These are phyloP conservation scores for Myiagra hebetior DNA, from an alignment of 2,113 vertebrate genomes.

Conservation along the genomic window DNA sequence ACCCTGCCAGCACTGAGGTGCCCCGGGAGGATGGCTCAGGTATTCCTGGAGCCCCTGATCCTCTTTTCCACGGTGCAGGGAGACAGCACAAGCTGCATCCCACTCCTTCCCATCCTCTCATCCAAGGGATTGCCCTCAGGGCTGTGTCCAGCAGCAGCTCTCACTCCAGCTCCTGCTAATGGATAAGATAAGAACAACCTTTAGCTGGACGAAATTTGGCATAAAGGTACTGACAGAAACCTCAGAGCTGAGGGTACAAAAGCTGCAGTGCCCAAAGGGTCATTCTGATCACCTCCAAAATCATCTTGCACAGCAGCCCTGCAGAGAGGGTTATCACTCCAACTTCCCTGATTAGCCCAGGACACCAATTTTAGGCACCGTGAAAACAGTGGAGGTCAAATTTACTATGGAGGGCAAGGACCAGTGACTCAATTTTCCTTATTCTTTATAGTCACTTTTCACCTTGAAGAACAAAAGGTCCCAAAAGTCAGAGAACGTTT, in stretches of 20 bases:
- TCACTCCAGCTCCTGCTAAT: background rate
- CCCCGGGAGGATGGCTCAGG: background rate
- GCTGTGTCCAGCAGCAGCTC: background rate
- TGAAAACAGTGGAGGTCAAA: conserved; percentile 44
- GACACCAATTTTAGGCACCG: background rate
- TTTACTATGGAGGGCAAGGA: conserved; percentile 60
- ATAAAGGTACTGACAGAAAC: fast-evolving
- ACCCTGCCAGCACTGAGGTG: background rate
- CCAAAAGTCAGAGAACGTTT: conserved; percentile 32
- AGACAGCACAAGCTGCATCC: fast-evolving
- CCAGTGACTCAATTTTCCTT: conserved; percentile 55
- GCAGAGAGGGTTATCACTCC: background rate
- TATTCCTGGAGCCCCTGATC: fast-evolving
- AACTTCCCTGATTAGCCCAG: conserved; percentile 12
- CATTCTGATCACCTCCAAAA: background rate
- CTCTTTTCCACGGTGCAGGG: fast-evolving
- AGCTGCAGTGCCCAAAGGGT: background rate
- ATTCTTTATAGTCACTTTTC: conserved; percentile 34
- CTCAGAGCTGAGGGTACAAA: background rate
- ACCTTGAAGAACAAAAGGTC: conserved; percentile 63
- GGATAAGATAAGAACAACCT: background rate
- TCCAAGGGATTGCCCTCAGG: background rate
- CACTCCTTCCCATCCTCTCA: background rate
- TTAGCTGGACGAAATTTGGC: background rate
- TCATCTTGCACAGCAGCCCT: background rate